Evolutionary conservation across 2,797 vertebrate genomes (phyloP).

Genomic region (Odontamblyopus rebecca): DNA sequence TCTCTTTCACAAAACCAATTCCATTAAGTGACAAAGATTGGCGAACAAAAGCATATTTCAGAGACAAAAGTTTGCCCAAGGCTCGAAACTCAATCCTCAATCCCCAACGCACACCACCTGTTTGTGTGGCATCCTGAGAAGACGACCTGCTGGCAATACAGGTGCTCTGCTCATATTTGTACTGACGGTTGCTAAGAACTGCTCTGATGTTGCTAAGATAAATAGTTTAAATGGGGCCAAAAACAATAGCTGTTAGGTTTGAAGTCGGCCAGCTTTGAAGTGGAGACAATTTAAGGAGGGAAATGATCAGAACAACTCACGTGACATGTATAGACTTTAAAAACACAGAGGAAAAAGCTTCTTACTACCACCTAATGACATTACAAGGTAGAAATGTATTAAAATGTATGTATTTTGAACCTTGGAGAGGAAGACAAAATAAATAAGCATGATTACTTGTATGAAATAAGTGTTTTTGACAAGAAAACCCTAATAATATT

Average conservation of each 20-base stretch:
- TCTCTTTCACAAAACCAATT: slow-evolving; percentile 21
- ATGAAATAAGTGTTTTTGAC: too few species aligned
- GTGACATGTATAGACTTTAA: too few species aligned
- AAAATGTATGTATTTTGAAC: neutral
- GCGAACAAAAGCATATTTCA: slow-evolving; percentile 40
- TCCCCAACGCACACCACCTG: slow-evolving; percentile 25
- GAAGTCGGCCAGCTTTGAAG: neutral
- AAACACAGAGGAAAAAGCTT: neutral
- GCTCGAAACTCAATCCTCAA: slow-evolving; percentile 36
- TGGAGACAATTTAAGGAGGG: neutral
- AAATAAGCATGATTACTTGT: too few species aligned
- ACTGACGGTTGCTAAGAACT: neutral
- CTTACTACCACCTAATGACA: neutral
- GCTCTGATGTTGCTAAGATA: neutral
- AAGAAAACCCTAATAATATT: too few species aligned
- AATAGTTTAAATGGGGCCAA: neutral
- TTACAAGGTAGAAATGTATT: neutral
- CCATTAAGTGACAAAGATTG: slow-evolving; percentile 39
- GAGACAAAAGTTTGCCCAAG: slow-evolving; percentile 6
- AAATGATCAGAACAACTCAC: neutral
- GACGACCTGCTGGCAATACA: neutral
- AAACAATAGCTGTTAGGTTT: neutral
- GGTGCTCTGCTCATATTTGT: neutral
- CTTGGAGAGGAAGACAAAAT: too few species aligned
- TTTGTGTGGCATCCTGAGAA: slow-evolving; percentile 14